Percentiles rank a stretch among this genome's conserved stretches.
Evolutionary conservation across 1,140 invertebrate species (phyloP).

Genomic region (Copidosoma floridanum): DNA sequence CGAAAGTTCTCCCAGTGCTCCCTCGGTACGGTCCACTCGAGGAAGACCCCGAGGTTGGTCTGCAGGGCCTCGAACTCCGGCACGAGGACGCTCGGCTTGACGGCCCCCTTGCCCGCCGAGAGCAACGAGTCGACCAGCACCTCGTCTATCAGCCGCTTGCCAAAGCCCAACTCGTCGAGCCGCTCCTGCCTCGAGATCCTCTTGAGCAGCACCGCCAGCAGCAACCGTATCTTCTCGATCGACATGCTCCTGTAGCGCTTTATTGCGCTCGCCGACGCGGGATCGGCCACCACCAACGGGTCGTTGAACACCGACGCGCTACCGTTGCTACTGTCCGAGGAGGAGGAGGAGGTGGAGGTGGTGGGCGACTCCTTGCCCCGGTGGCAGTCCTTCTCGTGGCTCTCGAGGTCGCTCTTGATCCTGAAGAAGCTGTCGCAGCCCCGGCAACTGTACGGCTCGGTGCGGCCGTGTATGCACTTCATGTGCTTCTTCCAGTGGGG

Average conservation of each 20-base stretch:
- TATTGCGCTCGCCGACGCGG: not conserved
- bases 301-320: not conserved
- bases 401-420: constrained; percentile 70
- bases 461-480: constrained; percentile 75
- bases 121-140: constrained; percentile 75
- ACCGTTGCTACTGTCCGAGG: not conserved
- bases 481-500: constrained; percentile 82
- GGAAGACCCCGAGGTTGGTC: constrained; percentile 71
- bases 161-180: constrained; percentile 74
- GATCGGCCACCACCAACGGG: constrained; percentile 42
- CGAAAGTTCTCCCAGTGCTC: constrained; percentile 74
- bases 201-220: constrained; percentile 75
- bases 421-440: constrained; percentile 73
- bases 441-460: constrained; percentile 70
- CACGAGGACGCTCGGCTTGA: constrained; percentile 50
- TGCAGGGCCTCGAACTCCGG: constrained; percentile 64
- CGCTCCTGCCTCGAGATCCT: constrained; percentile 77
- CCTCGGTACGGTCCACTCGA: constrained; percentile 79
- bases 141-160: constrained; percentile 78
- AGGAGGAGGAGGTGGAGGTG: constrained; percentile 56
- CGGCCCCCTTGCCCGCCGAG: constrained; percentile 68
- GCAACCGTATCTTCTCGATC: constrained; percentile 72
- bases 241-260: constrained; percentile 57
- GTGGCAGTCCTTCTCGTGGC: constrained; percentile 61
- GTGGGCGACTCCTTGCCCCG: constrained; percentile 69